Evolutionary conservation across 2,888 invertebrate genomes (phyloP), one percentile per base, ranked within the genome.

Genomic region (Dasypogon diadema): DNA sequence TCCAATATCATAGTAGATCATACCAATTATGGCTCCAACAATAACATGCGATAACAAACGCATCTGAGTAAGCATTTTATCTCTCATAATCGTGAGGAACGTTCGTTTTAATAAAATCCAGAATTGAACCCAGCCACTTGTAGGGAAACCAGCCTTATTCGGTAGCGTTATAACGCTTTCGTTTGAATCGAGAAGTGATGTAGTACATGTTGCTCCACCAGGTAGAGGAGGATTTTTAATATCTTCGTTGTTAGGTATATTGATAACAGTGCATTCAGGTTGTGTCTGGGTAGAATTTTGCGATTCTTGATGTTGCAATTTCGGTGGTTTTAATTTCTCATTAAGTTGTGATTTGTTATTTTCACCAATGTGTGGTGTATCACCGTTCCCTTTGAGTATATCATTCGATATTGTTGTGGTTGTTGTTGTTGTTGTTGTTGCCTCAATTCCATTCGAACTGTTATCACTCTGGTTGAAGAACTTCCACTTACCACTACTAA

Each of bases 1-100:
- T 3, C 98, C 98, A 80, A 96, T 96, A 81, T 95, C 94, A 81
- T 95, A 96, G 85, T 97, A 98, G 84, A 98, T 91, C 85, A 96
- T 91, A 34, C 98, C 98, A 81, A 98, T 96, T 77, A 98, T 89
- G 76, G 97, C 89, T 2, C 98, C 98, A 74, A 98, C 96, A 75
- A 94, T 89, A 72, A 97, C 89, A 76, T 86, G 86, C 56, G 86
- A 85, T 79, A 94, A 91, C 80, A 98, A 88, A 80, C 98, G 90
- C 87, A 98, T 91, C 81, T 94, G 92, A 56, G 97, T 98, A 84
- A 98, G 86, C 86, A 94, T 97, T 88, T 95, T 91, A 83, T 95
- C 95, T 80, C 95, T 88, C 80, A 94, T 89, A 80, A 94, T 94
- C 80, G 94, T 94, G 76, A 91, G 88, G 84, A 94, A 93, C 8